Conservation (phyloP, 2,113 vertebrate genomes). For the Girardinichthys multiradiatus region DNA sequence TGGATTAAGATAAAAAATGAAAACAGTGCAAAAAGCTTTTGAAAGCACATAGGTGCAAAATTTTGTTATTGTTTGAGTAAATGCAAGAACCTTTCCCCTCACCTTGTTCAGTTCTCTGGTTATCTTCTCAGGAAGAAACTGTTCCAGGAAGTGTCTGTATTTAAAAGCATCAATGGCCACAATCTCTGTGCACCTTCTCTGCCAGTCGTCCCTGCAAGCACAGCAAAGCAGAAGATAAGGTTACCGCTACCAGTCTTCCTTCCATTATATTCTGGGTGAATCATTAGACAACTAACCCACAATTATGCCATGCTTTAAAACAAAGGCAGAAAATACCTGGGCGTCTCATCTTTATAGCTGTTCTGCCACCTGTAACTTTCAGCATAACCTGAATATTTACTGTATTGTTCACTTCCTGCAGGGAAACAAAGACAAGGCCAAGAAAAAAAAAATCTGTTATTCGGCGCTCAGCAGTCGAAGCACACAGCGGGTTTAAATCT, state of each 20-base stretch:
- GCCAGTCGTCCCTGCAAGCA: constrained; percentile 88
- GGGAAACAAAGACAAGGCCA: constrained; percentile 12
- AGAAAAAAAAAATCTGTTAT: constrained; percentile 10
- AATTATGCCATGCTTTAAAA: neutral
- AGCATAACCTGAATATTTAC: constrained; percentile 94
- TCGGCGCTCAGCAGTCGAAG: constrained; percentile 40
- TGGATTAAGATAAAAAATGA: neutral
- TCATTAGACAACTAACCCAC: neutral
- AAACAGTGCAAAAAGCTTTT: too few relatives aligned
- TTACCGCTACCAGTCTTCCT: neutral
- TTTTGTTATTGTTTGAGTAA: too few relatives aligned
- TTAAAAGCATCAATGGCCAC: constrained; percentile 95
- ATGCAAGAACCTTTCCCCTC: constrained; percentile 51
- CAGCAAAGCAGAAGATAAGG: neutral
- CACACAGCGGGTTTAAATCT: constrained; percentile 43
- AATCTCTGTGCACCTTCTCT: constrained; percentile 92
- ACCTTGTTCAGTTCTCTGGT: constrained; percentile 97
- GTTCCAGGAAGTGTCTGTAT: constrained; percentile 90
- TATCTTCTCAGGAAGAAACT: constrained; percentile 93
- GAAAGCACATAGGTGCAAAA: too few relatives aligned
- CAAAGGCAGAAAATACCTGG: constrained; percentile 53
- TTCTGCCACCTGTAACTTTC: constrained; percentile 87
- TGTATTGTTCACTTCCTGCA: constrained; percentile 93
- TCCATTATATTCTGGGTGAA: neutral
- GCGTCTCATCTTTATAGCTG: constrained; percentile 63